phyloP scores from a whole-genome alignment of 2,888 invertebrate species.

The Ormyrus labotus region DNA sequence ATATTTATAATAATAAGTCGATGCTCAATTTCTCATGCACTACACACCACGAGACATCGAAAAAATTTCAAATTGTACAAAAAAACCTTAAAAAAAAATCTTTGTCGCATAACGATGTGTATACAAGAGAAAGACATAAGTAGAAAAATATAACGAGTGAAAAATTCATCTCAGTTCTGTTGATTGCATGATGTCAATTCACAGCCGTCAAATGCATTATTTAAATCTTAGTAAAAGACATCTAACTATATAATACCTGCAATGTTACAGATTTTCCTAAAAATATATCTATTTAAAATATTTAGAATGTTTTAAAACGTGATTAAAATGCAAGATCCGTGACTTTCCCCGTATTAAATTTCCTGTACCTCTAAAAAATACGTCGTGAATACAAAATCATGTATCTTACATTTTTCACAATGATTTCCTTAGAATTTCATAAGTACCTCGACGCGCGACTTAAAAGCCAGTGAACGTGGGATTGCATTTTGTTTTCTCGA shows the following conservation, averaged over 20 bases:
- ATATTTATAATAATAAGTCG: conserved; percentile 53
- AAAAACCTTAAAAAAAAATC: conserved; percentile 48
- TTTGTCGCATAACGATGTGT: conserved; percentile 57
- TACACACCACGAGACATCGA: conserved; percentile 61
- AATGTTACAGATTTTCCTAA: neutral
- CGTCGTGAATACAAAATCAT: neutral
- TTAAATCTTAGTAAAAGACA: neutral
- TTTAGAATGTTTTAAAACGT: conserved; percentile 1
- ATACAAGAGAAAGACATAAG: conserved; percentile 29
- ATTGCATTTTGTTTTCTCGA: conserved; percentile 18
- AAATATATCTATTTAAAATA: conserved; percentile 10
- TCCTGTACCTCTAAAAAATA: neutral
- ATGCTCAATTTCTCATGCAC: conserved; percentile 61
- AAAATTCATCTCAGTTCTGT: conserved; percentile 54
- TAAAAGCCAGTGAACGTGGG: neutral
- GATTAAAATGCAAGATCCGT: neutral
- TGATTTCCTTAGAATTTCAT: too few relatives aligned
- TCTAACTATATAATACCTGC: neutral
- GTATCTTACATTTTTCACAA: neutral
- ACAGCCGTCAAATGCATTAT: conserved; percentile 4
- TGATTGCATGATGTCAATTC: conserved; percentile 1
- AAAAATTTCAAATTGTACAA: conserved; percentile 29
- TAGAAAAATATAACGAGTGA: conserved; percentile 54
- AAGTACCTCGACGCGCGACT: neutral
- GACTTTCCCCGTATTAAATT: neutral